Base-by-base conservation (phyloP, 2,888 invertebrate genomes). In the Alviniconcha strummeri region DNA sequence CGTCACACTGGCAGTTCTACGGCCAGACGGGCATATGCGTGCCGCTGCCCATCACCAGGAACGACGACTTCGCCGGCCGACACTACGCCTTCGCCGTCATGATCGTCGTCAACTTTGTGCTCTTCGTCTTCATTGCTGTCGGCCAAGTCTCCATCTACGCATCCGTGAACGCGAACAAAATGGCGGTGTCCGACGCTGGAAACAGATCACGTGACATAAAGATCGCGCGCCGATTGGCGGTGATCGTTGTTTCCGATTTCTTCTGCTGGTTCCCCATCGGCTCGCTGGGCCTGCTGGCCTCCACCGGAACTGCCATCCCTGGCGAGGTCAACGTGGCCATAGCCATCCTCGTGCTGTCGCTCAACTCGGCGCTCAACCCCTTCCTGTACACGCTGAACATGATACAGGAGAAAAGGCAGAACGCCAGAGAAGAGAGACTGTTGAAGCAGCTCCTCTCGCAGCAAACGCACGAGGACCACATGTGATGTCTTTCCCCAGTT, bases 301-400 rank as follows among this genome's bases (percentile, higher is more conserved):
- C 72, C 19, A 17, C 17, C 11, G 72, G 52, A 17, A 11, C 19
- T 17, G n/a, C 72, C 19, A 52, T 72, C 36, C 19, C 72, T 19
- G 72, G 72, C 11, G 72, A 72, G 19, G 19, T 72, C 72, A 72
- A 19, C 72, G 72, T 72, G 19, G 72, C 72, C 72, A 72, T 72
- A 19, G 72, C 72, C 36, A 72, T 72, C 72, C 9, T 72, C 52
- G 72, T 72, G 19, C 72, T 72, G 19, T 19, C 72, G n/a, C 4
- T 72, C 72, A 72, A 72, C 72, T 72, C 72, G 19, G 72, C 19
- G 72, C n/a, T 72, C 36, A 72, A 72, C 52, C 72, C 72, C 52
- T 72, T 72, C 11, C 72, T 72, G 72, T 72, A 72, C 72, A 72
- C 72, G n/a, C 17, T 72, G n/a, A 72, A 72, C 72, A 72, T 72